These are phyloP conservation scores for Glaucopsyche alexis DNA, from an alignment of 2,888 invertebrate species.

Conservation along the genomic window DNA sequence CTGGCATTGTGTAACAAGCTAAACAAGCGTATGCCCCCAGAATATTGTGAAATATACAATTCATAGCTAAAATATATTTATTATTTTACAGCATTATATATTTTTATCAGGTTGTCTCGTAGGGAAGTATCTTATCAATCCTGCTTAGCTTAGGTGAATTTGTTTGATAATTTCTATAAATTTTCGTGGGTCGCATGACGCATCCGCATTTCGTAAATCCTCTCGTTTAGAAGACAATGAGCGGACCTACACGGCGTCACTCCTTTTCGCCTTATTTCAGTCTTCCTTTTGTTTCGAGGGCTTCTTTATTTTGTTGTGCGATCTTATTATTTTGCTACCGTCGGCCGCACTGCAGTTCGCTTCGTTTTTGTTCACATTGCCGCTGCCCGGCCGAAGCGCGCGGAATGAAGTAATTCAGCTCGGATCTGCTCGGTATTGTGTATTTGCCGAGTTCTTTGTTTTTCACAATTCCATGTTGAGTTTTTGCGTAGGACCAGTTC, in stretches of 20 bases:
- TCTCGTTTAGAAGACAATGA: slow-evolving; percentile 59
- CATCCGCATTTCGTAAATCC: slow-evolving; percentile 47
- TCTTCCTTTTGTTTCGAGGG: slow-evolving; percentile 75
- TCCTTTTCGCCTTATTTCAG: slow-evolving; percentile 77
- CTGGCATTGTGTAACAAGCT: background rate
- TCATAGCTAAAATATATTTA: no score
- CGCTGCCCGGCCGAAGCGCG: slow-evolving; percentile 48
- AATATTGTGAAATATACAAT: no score
- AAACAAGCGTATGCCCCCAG: background rate
- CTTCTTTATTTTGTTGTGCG: slow-evolving; percentile 78
- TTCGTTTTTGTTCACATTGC: slow-evolving; percentile 65
- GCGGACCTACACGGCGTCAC: slow-evolving; percentile 76
- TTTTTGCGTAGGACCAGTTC: slow-evolving; percentile 54
- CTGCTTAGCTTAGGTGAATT: background rate
- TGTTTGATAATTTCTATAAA: background rate
- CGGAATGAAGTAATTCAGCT: slow-evolving; percentile 77
- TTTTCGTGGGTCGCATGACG: slow-evolving; percentile 42
- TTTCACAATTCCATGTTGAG: slow-evolving; percentile 57
- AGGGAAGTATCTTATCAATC: background rate
- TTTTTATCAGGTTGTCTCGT: no score
- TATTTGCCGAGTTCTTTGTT: slow-evolving; percentile 66
- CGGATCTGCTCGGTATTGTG: slow-evolving; percentile 71
- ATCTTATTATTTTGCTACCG: slow-evolving; percentile 80
- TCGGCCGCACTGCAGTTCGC: slow-evolving; percentile 68
- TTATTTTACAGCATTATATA: no score